Evolutionary conservation across 2,113 vertebrate genomes (phyloP), one percentile per base, ranked within the genome.

Genomic region (human (Homo sapiens)): DNA sequence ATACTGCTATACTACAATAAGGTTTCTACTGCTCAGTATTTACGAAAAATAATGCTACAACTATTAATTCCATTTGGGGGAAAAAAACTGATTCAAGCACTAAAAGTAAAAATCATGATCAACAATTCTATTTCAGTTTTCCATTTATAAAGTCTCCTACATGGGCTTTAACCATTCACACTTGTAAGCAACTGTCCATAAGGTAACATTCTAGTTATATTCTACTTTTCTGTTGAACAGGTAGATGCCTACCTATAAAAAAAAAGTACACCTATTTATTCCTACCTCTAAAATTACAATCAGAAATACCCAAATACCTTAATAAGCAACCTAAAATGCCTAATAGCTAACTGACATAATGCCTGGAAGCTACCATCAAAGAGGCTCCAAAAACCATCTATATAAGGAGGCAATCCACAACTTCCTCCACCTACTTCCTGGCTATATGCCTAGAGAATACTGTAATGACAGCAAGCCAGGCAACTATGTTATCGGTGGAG

Each of bases 381-480:
- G 78, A 96, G 59, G 13, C 72, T 97, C 94, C 90, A 90, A 89
- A 96, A 86, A 32, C 22, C 25, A 81, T 38, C 97, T 94, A 96
- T 91, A 86, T 72, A 96, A 97, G 93, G 78, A 95, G 86, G 89
- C 55, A 95, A 91, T 75, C 40, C 45, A 96, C 94, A 91, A 87
- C 61, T 76, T 92, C 57, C 50, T 94, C 87, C 72, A 92, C 79
- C 87, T 59, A 89, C 73, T 96, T 96, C 79, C 91, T 96, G 93
- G 96, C 93, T 81, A 55, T 72, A 38, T 45, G 91, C 94, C 96
- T 96, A 64, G 82, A 93, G 73, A 95, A 89, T n/a, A 96, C 40
- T 87, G 55, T 32, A 95, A 93, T 84, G 52, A 88, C 92, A 90
- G 52, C 30, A 61, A 92, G 79, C 43, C 90, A 95, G 72, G 70